A percentile compares a stretch with the other conserved stretches of the same genome.
Conservation (phyloP, 2,888 invertebrate genomes). For the Beris chalybata region DNA sequence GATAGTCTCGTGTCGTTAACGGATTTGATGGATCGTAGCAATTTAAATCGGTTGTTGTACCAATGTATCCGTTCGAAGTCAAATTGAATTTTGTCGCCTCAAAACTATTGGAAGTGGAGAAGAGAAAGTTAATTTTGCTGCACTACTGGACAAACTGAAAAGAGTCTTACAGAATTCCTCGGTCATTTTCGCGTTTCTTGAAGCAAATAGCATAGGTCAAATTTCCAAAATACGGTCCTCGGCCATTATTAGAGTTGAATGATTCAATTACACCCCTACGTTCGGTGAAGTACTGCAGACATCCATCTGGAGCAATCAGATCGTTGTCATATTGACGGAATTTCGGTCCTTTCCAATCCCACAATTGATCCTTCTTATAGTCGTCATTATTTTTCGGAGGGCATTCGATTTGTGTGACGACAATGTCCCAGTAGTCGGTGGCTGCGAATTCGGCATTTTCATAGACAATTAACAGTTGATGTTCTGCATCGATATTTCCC, state of each 20-base stretch:
- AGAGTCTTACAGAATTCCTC: slow-evolving; percentile 47
- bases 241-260: slow-evolving; percentile 64
- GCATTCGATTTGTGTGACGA: slow-evolving; percentile 66
- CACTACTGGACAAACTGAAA: neutral
- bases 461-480: slow-evolving; percentile 57
- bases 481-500: slow-evolving; percentile 51
- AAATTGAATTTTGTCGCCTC: slow-evolving; percentile 18
- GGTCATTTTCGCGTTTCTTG: slow-evolving; percentile 50
- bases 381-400: slow-evolving; percentile 52
- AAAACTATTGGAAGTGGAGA: neutral
- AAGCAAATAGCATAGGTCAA: slow-evolving; percentile 68
- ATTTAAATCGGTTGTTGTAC: neutral
- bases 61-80: neutral
- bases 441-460: slow-evolving; percentile 57
- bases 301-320: slow-evolving; percentile 64
- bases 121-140: neutral
- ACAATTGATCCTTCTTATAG: slow-evolving; percentile 46
- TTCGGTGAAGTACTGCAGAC: slow-evolving; percentile 68
- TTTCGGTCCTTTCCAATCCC: neutral
- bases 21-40: slow-evolving; percentile 51
- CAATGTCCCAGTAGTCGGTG: slow-evolving; percentile 63
- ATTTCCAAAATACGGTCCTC: slow-evolving; percentile 62
- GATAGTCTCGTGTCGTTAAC: slow-evolving; percentile 57
- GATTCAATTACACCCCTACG: slow-evolving; percentile 60
- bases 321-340: slow-evolving; percentile 44